These are phyloP conservation scores for Muraenolepis orangiensis DNA, from an alignment of 2,797 vertebrate species.

Conservation along the genomic window DNA sequence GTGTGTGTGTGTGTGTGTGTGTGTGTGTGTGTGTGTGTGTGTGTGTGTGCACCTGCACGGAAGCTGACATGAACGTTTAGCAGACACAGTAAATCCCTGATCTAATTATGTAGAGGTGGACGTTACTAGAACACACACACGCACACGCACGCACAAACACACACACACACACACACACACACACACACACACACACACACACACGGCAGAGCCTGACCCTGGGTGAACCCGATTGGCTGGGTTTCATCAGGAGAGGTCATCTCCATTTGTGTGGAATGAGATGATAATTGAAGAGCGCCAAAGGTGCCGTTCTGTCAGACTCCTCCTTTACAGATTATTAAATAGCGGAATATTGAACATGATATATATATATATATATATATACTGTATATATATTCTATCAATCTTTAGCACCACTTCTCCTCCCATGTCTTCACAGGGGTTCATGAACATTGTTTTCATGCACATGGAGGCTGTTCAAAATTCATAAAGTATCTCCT, in stretches of 20 bases:
- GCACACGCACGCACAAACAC: neutral
- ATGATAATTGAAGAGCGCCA: constrained; percentile 45
- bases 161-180: neutral
- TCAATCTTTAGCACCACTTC: neutral
- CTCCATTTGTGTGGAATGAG: constrained; percentile 41
- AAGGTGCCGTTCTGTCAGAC: constrained; percentile 34
- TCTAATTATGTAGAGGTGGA: constrained; percentile 30
- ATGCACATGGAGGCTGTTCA: constrained; percentile 53
- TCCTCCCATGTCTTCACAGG: constrained; percentile 37
- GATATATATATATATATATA: constrained; percentile 31
- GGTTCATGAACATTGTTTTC: constrained; percentile 45
- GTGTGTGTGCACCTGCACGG: neutral
- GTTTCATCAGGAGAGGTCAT: constrained; percentile 58
- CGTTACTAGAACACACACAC: constrained; percentile 30
- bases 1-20: too few relatives aligned
- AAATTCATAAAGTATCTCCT: constrained; percentile 51
- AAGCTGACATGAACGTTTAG: constrained; percentile 3
- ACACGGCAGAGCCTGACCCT: constrained; percentile 30
- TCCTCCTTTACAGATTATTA: constrained; percentile 53
- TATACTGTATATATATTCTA: neutral
- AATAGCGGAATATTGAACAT: constrained; percentile 62
- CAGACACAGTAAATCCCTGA: neutral
- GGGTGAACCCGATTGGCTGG: constrained; percentile 42
- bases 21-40: neutral
- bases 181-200: constrained; percentile 19